Percentiles rank a stretch among this genome's conserved stretches.
phyloP scores from a whole-genome alignment of 1,140 invertebrate species.

The Planococcus citri region DNA sequence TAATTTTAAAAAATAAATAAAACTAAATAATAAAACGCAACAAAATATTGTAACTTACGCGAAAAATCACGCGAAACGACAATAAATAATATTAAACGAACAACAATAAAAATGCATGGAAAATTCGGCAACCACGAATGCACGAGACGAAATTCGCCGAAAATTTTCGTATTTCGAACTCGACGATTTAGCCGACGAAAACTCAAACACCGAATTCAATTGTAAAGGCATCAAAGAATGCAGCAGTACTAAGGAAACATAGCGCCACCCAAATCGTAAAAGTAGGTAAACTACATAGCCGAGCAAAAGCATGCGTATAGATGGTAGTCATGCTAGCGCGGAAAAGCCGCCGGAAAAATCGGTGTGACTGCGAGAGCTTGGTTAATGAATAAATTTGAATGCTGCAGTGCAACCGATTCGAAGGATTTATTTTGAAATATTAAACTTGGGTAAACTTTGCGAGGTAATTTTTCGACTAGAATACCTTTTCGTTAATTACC shows the following conservation, averaged over 20 bases:
- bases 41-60: too few relatives aligned
- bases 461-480: too few relatives aligned
- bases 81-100: too few relatives aligned
- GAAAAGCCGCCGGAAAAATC: background rate
- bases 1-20: too few relatives aligned
- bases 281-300: background rate
- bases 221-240: background rate
- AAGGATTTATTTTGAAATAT: background rate
- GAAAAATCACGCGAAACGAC: too few relatives aligned
- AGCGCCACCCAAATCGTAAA: background rate
- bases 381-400: conserved; percentile 1
- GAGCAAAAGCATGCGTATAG: background rate
- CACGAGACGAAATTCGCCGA: background rate
- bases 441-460: too few relatives aligned
- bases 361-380: background rate
- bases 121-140: too few relatives aligned
- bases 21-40: too few relatives aligned
- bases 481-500: too few relatives aligned
- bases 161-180: background rate
- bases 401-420: background rate
- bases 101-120: too few relatives aligned
- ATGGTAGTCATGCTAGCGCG: background rate
- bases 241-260: background rate
- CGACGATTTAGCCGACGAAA: background rate
- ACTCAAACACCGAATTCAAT: background rate